Evolutionary conservation across 2,113 vertebrate genomes (phyloP), one percentile per base, ranked within the genome.

Genomic region (Labeo catla): DNA sequence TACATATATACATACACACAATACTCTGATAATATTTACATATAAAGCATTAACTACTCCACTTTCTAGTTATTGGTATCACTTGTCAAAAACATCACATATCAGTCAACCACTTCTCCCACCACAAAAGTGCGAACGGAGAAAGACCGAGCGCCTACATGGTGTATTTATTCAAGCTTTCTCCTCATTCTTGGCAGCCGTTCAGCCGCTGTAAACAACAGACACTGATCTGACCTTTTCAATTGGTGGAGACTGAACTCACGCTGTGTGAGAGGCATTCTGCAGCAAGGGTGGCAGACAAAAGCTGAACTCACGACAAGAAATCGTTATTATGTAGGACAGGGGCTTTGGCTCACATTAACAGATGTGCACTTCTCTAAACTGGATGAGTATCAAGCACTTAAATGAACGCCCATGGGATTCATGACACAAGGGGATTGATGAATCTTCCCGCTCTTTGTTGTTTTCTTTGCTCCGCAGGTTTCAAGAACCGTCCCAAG

Each of bases 401-500:
- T 88, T 86, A 83, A 88, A 88, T 77, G 45, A 88, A 85, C 81
- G 65, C 87, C 79, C 81, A 36, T 76, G 85, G 68, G 87, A 83
- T 63, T 83, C 76, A 76, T 63, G 61, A 47, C 79, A 86, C 43
- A 47, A 52, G 70, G 85, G 72, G 23, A 76, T 74, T 88, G 81
- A 89, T n/a, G n/a, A 57, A 49, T 65, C 76, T 88, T 86, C 70
- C 73, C 54, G 9, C 77, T 73, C 34, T 76, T 73, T 76, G 49
- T 81, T 61, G 21, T 50, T 47, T 81, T 28, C 21, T 81, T 80
- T 57, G 39, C 43, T n/a, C 85, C 89, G 81, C 87, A 99, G 98
- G 94, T 19, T 97, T 97, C 93, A 88, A 92, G 8, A 93, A 92
- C 36, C 96, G 98, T 86, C 98, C 98, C 61, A 97, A 95, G 89